phyloP scores from a whole-genome alignment of 2,888 invertebrate species.

The Agonopterix subpropinquella region DNA sequence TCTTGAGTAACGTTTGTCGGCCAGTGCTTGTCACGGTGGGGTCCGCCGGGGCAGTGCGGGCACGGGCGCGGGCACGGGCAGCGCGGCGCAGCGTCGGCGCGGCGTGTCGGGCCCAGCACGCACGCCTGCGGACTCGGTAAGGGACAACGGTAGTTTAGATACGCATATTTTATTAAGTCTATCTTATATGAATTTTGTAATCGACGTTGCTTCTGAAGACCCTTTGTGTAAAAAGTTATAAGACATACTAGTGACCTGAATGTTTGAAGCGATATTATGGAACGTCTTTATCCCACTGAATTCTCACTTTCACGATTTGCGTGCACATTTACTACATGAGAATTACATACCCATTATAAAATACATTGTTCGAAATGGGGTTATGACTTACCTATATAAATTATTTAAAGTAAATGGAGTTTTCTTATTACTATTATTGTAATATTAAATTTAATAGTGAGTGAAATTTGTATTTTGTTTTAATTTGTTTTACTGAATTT shows the following conservation, averaged over 20 bases:
- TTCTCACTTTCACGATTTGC: conserved; percentile 69
- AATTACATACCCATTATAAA: conserved; percentile 56
- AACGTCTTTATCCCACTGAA: conserved; percentile 67
- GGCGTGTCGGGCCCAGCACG: conserved; percentile 10
- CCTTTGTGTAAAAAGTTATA: conserved; percentile 72
- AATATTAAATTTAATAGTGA: conserved; percentile 75
- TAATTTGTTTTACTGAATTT: conserved; percentile 74
- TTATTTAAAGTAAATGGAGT: conserved; percentile 62
- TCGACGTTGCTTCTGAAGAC: conserved; percentile 74
- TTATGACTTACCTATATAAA: conserved; percentile 69
- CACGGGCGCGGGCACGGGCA: conserved; percentile 12
- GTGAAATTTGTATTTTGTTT: conserved; percentile 75
- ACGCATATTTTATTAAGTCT: conserved; percentile 75
- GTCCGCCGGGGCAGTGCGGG: conserved; percentile 13
- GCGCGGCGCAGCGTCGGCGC: conserved; percentile 11
- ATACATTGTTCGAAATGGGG: conserved; percentile 63
- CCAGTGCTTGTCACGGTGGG: conserved; percentile 19
- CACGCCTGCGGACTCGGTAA: conserved; percentile 30
- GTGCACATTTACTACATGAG: conserved; percentile 66
- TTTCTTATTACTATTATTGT: conserved; percentile 72
- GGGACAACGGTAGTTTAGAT: conserved; percentile 64
- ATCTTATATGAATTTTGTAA: conserved; percentile 74
- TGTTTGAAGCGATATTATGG: conserved; percentile 67
- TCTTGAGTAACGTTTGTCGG: conserved; percentile 36
- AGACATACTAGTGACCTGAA: conserved; percentile 76